Conservation (phyloP, 2,113 vertebrate species). For the Morphnarchus princeps region DNA sequence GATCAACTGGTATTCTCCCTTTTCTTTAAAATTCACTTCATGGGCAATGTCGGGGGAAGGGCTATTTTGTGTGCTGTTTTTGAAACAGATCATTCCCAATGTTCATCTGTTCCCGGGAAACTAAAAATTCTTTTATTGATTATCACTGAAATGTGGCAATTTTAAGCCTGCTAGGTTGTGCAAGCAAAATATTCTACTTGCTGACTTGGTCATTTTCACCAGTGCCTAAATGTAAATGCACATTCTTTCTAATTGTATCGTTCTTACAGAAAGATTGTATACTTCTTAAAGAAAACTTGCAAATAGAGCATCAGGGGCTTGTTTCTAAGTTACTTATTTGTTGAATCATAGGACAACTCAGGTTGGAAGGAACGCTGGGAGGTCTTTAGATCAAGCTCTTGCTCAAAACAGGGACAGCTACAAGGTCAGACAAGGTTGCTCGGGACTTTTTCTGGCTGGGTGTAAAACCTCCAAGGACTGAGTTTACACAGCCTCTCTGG, state of each 20-base stretch:
- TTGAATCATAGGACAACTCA: background rate
- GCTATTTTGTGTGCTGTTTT: background rate
- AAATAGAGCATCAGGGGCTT: background rate
- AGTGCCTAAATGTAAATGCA: background rate
- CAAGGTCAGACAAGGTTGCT: background rate
- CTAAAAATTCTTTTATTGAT: background rate
- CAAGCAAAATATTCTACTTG: background rate
- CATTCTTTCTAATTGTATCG: background rate
- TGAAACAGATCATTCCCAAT: background rate
- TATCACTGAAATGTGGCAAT: background rate
- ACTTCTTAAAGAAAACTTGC: background rate
- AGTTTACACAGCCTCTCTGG: background rate
- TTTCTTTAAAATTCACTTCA: background rate
- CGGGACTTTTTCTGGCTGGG: background rate
- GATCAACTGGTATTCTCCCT: background rate
- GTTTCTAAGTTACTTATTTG: background rate
- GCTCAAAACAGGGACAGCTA: background rate
- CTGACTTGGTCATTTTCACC: background rate
- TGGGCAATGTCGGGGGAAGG: background rate
- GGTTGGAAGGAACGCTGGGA: background rate
- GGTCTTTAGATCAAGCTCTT: background rate
- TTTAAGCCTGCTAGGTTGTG: background rate
- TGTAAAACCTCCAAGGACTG: background rate
- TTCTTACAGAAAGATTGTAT: background rate
- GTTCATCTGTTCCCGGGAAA: background rate